These are phyloP conservation scores for Bombus polaris DNA, from an alignment of 1,140 invertebrate genomes.

Conservation along the genomic window DNA sequence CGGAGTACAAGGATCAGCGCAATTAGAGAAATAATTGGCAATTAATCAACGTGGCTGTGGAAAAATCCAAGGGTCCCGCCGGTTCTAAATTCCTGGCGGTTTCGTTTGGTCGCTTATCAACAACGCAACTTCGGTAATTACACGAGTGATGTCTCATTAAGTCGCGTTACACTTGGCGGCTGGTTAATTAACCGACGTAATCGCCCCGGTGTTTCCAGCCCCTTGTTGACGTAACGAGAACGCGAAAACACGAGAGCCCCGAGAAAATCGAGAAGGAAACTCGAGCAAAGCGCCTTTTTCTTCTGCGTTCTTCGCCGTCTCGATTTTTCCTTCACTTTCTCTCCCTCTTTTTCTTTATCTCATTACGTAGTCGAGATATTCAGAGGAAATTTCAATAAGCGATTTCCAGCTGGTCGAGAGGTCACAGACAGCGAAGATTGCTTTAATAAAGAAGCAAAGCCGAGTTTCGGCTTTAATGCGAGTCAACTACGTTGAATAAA, in stretches of 20 bases:
- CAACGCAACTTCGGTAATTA: constrained; percentile 32
- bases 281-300: neutral
- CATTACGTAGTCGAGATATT: neutral
- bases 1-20: neutral
- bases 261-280: neutral
- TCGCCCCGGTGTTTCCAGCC: neutral
- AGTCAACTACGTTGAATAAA: constrained; percentile 36
- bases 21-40: constrained; percentile 51
- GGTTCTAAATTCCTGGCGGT: constrained; percentile 27
- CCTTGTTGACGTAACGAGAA: constrained; percentile 5
- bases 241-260: constrained; percentile 3
- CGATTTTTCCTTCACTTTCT: too few species aligned
- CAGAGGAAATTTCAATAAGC: constrained; percentile 23
- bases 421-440: neutral
- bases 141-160: constrained; percentile 46
- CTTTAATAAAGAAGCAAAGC: constrained; percentile 20
- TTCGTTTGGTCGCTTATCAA: constrained; percentile 18
- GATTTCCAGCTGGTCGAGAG: neutral
- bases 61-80: constrained; percentile 25
- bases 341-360: neutral
- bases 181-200: constrained; percentile 39
- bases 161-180: constrained; percentile 10
- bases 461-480: constrained; percentile 33
- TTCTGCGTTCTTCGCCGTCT: neutral
- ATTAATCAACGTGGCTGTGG: constrained; percentile 28